These are phyloP conservation scores for Drosophila mulleri DNA, from an alignment of 2,888 invertebrate genomes.

Conservation along the genomic window DNA sequence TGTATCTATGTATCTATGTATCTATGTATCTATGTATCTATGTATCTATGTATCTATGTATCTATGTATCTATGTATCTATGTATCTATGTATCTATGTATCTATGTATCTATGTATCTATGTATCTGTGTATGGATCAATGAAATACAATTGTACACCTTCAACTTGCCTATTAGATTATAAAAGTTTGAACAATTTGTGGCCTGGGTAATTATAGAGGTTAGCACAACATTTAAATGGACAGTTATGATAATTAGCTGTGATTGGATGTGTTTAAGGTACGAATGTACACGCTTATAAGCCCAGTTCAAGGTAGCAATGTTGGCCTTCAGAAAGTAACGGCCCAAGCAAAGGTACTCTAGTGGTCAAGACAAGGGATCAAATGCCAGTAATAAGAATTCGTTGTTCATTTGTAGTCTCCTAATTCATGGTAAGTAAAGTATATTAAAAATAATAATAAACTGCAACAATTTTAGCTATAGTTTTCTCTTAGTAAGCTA, in stretches of 20 bases:
- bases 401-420: too few relatives aligned
- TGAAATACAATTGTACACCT: too few relatives aligned
- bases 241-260: constrained; percentile 27
- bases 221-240: constrained; percentile 8
- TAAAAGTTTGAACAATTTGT: constrained; percentile 39
- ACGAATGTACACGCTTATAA: background rate
- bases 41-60: background rate
- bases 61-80: background rate
- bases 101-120: background rate
- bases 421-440: too few relatives aligned
- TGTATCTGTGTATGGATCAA: constrained; percentile 4
- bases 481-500: too few relatives aligned
- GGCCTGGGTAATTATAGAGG: constrained; percentile 16
- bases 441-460: too few relatives aligned
- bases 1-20: background rate
- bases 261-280: constrained; percentile 1
- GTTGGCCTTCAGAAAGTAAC: background rate
- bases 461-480: too few relatives aligned
- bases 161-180: constrained; percentile 40
- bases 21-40: background rate
- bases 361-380: background rate
- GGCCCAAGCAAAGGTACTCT: background rate
- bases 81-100: background rate
- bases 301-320: constrained; percentile 21
- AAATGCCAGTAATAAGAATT: background rate